These are phyloP conservation scores for Drosophila engyochracea DNA, from an alignment of 2,888 invertebrate species.

Conservation along the genomic window DNA sequence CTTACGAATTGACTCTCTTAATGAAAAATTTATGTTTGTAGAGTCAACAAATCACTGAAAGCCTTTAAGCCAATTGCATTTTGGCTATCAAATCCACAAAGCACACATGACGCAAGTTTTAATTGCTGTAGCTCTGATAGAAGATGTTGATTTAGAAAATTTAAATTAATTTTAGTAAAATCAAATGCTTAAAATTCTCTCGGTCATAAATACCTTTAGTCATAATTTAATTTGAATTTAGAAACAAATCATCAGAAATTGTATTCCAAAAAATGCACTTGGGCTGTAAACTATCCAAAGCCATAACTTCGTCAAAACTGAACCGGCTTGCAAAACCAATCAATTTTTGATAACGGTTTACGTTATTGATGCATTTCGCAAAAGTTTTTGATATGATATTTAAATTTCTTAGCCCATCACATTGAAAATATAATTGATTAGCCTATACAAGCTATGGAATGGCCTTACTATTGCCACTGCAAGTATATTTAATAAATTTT, in stretches of 20 bases:
- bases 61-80: conserved; percentile 4
- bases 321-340: not conserved
- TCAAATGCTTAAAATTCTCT: no score
- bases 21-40: not conserved
- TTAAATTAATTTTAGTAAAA: no score
- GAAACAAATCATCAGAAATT: not conserved
- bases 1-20: not conserved
- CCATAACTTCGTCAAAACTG: not conserved
- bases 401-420: not conserved
- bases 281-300: not conserved
- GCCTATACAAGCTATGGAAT: conserved; percentile 1
- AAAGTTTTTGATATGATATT: not conserved
- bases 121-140: not conserved
- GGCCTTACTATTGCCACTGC: not conserved
- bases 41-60: not conserved
- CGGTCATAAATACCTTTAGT: no score
- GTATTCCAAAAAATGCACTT: not conserved
- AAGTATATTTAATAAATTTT: conserved; percentile 33
- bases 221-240: no score
- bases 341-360: not conserved
- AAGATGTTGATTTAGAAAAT: not conserved
- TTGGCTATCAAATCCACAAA: not conserved
- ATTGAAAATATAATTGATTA: not conserved
- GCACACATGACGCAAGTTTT: not conserved
- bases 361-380: not conserved